Base-by-base conservation (phyloP, 1,140 invertebrate species). In the Euschistus heros region DNA sequence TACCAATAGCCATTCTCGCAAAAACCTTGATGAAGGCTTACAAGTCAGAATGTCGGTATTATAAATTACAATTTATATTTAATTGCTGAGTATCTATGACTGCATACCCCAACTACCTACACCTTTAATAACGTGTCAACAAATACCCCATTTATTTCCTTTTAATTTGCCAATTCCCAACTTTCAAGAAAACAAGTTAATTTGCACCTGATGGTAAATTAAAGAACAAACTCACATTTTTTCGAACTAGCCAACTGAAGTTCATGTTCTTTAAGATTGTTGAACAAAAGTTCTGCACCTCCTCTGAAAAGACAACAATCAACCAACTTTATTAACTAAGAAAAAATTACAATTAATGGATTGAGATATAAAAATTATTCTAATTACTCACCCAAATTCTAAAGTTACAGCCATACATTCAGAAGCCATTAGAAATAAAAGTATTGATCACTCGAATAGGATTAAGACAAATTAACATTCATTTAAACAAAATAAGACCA, bases 231-330 rank as follows among this genome's bases (percentile, higher is more conserved):
- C 54, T 24, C 24, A 57, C 54, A 57, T 26, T 57, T 70, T 13
- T 68, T 67, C 0, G 72, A 74, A 62, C 70, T 65, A 64, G 84
- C 81, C 72, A 94, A 78, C 46, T 77, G 74, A 0, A 94, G 74
- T 57, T 84, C 72, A 60, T 87, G 82, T 37, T 82, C 83, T 72
- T 92, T 93, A 26, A 86, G 80, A 72, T 91, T 92, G 66, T 86
- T 84, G 75, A 95, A 92, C 2, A 95, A 75, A 0, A 93, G 74
- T 74, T 96, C 92, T 5, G 91, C 90, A 10, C 92, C 92, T 55
- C 92, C 92, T 65, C 88, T 89, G 70, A 77, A 83, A 74, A 73
- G 72, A 54, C 70, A 69, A 68, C 62, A 66, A 30, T 46, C 10
- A 67, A 44, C 10, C 24, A 57, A 57, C 4, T 8, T 8, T 50